Evolutionary conservation across 2,888 invertebrate species (phyloP), one percentile per base, ranked within the genome.

Genomic region (Aphodius sticticus): DNA sequence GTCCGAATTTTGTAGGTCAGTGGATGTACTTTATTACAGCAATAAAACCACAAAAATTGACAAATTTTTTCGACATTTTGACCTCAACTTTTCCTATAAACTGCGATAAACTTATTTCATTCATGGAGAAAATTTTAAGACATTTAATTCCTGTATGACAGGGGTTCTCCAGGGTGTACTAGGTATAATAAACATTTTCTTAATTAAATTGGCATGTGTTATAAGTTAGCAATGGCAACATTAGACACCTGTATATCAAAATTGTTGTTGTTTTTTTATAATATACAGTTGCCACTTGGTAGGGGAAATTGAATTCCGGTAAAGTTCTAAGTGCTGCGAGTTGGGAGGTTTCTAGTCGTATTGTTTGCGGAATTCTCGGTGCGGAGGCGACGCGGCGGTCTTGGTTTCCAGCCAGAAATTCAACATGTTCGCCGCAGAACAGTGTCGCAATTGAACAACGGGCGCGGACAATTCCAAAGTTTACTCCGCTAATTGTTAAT

Each of bases 271-370:
- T 53, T 76, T 79, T 75, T 76, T 35, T 70, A 70, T 81, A 80
- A 81, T 72, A 71, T 76, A 81, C 80, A 81, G 80, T 82, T 82
- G 82, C 53, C 1, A 5, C 81, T 1, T 53, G 53, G 53, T 53
- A 9, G 53, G 7, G 53, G 2, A 53, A 53, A 53, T 53, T 53
- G 53, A 12, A 53, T 53, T 53, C 53, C 53, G 53, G 53, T 53
- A 53, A 53, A 53, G 53, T 53, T 53, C 53, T 53, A 53, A 53
- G 53, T 53, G 53, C 53, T 53, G 7, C 53, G 53, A 53, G 53
- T 53, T 53, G 53, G 53, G 2, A 53, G 53, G 9, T 53, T 53
- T 53, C 53, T 53, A 53, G 53, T 53, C 53, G 53, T 53, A 53
- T 53, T 53, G 53, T 53, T 53, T 5, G 53, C 53, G 7, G 53